Base-by-base conservation (phyloP, 2,888 invertebrate genomes). In the Cantharis lateralis region DNA sequence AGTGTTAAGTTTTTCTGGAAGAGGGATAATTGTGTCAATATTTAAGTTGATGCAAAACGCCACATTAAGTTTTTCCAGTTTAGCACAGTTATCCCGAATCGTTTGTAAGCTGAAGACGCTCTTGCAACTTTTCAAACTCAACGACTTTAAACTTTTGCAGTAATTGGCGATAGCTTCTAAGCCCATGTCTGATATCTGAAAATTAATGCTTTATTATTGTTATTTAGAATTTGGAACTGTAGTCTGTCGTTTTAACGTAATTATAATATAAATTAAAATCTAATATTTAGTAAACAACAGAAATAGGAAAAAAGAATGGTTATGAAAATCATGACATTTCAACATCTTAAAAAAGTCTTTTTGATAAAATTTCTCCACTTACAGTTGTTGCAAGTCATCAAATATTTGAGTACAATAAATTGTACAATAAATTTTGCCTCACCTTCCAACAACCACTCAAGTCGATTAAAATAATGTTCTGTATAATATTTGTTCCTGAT, bases 111-210 rank as follows among this genome's bases (percentile, higher is more conserved):
- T 80, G 11, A 78, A 76, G 10, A 84, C 71, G 16, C 80, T 81
- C 73, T 82, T 82, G 68, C 84, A 84, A 24, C 82, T 79, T 74
- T 83, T 83, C n/a, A 84, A 78, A 2, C 70, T 63, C 10, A 83
- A 69, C 24, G 79, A 75, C 73, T 81, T 76, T 69, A 84, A 68
- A 16, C 80, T 79, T n/a, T 68, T 18, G 62, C 84, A 83, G 66
- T 79, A 79, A 18, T 82, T 70, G 7, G 82, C 78, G 20, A 84
- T 79, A n/a, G 80, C 78, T 72, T 79, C 76, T 16, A 84, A 62
- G 68, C 80, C 81, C 62, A 62, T 63, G 70, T 83, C 81, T 18
- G 75, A 76, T 69, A 83, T 73, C 83, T 83, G 62, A 68, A 75
- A 32, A 64, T 71, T 15, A 74, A 63, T 7, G 3, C 4, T 24